These are phyloP conservation scores for Oreortyx pictus DNA, from an alignment of 2,797 vertebrate species.

Conservation along the genomic window DNA sequence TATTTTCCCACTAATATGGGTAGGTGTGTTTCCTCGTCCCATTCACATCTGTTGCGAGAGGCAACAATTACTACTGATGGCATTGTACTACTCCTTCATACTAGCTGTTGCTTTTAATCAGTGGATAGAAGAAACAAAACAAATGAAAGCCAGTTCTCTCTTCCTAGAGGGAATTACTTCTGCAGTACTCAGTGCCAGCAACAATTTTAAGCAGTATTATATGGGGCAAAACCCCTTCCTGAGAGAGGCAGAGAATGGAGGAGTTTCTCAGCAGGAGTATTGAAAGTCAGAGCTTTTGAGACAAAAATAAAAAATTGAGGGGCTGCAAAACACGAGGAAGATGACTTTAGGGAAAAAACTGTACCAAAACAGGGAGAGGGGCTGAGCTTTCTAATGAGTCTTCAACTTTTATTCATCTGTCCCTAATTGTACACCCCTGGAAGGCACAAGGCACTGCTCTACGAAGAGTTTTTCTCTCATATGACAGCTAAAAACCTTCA, in stretches of 20 bases:
- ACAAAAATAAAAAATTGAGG: not conserved
- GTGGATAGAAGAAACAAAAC: constrained; percentile 17
- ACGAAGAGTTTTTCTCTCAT: not conserved
- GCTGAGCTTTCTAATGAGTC: not conserved
- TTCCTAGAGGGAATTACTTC: not conserved
- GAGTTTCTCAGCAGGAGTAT: not conserved
- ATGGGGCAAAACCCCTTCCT: not conserved
- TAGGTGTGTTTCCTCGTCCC: constrained; percentile 14
- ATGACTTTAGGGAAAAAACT: not conserved
- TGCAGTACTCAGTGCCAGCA: not conserved
- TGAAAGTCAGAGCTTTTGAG: not conserved
- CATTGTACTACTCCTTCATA: not conserved
- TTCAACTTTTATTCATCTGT: constrained; percentile 13
- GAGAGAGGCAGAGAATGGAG: not conserved
- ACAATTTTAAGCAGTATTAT: not conserved
- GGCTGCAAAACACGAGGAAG: not conserved
- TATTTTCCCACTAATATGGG: constrained; percentile 42
- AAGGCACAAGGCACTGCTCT: constrained; percentile 26
- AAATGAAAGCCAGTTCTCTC: not conserved
- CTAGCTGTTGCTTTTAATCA: not conserved
- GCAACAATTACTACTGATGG: constrained; percentile 13
- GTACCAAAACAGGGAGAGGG: not conserved
- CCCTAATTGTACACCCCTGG: constrained; percentile 11
- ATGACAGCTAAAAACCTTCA: constrained; percentile 23
- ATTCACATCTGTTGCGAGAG: constrained; percentile 17